Evolutionary conservation across 2,888 invertebrate genomes (phyloP).

Genomic region (Eucera pruinosa): DNA sequence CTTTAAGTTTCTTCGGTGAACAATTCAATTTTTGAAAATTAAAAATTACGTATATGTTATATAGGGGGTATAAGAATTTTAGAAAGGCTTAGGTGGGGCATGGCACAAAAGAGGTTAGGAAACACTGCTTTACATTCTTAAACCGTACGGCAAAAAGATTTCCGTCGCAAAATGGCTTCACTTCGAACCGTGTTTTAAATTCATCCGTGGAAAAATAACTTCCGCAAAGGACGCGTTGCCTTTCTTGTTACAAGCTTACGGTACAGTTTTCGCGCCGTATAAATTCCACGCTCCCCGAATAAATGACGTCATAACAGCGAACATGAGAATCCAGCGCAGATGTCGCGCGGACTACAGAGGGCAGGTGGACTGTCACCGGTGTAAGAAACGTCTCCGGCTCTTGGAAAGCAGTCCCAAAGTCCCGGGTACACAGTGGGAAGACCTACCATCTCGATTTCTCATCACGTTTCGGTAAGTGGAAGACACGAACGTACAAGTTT

Average conservation of each 20-base stretch:
- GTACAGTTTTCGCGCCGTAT: conserved; percentile 10
- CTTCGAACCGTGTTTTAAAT: not conserved
- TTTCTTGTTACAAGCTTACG: not conserved
- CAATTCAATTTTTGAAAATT: too few species aligned
- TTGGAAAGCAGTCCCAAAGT: conserved; percentile 11
- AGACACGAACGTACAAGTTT: conserved; percentile 65
- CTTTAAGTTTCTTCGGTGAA: too few species aligned
- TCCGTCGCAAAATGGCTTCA: too few species aligned
- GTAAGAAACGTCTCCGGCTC: conserved; percentile 49
- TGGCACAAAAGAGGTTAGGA: too few species aligned
- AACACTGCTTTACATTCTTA: too few species aligned
- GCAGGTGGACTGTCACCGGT: conserved; percentile 38
- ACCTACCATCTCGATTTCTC: conserved; percentile 61
- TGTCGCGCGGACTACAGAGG: conserved; percentile 36
- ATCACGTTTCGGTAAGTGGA: conserved; percentile 71
- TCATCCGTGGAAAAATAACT: not conserved
- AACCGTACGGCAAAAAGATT: too few species aligned
- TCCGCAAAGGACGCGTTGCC: conserved; percentile 12
- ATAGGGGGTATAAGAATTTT: too few species aligned
- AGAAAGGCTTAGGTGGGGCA: too few species aligned
- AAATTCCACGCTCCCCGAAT: conserved; percentile 39
- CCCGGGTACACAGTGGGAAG: conserved; percentile 16
- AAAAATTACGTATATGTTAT: too few species aligned
- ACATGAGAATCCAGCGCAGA: conserved; percentile 39
- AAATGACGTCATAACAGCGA: conserved; percentile 36